Base-by-base conservation (phyloP, 2,113 vertebrate genomes). In the Chunga burmeisteri region DNA sequence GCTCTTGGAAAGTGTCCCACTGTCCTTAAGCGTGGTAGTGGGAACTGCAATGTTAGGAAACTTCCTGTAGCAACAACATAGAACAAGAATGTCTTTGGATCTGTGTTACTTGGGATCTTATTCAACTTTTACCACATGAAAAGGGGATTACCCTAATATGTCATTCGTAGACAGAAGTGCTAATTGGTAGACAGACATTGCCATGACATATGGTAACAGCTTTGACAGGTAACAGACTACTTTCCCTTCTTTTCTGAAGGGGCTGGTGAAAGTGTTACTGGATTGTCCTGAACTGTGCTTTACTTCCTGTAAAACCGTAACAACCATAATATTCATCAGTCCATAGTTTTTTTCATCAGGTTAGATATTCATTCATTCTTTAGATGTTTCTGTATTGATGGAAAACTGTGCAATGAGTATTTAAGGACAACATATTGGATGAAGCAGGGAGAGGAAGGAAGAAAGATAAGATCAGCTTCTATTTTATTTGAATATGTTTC, bases 121-220 rank as follows among this genome's bases (percentile, higher is more conserved):
- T 46, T 55, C 55, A 56, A 7, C 8, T 83, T 80, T 47, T 80
- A 50, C n/a, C 8, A 40, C 4, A 6, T 10, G 11, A 80, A 88
- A 85, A 80, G 8, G 2, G 16, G 30, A 13, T 75, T 82, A 27
- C 32, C 9, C 26, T 29, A 26, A 55, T n/a, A 5, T n/a, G 25
- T 30, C 6, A 29, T 1, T 63, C 36, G 16, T 55, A 61, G 46
- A 26, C 9, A 78, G 13, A 86, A 71, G 82, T 58, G 18, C 4
- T 71, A 32, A 52, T 87, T 78, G 38, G 38, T 38, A 38, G 38
- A 38, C 38, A 38, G 38, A 42, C 9, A 13, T 38, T 70, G 30
- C 18, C 4, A 12, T 49, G 32, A 38, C 0, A 0, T 38, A 7
- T 16, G 20, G 20, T 47, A 66, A 47, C 26, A 84, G 7, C 15